phyloP scores from a whole-genome alignment of 2,888 invertebrate genomes.

The Chloromyia formosa region DNA sequence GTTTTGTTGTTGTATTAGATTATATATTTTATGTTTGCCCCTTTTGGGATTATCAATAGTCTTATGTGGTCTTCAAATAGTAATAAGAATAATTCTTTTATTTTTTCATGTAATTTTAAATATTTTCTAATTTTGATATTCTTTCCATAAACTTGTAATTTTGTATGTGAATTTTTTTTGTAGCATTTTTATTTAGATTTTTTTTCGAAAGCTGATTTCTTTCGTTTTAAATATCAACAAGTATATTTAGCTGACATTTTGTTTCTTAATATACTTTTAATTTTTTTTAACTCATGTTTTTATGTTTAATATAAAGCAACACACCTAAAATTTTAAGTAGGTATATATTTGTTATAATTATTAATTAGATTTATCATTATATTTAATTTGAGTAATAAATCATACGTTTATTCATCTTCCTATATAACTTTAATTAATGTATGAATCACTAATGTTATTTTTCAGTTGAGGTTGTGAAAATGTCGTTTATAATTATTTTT shows the following conservation, averaged over 20 bases:
- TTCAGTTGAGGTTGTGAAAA: background rate
- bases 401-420: background rate
- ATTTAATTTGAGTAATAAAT: background rate
- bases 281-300: conserved; percentile 5
- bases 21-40: background rate
- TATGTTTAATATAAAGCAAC: conserved; percentile 13
- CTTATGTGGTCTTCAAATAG: background rate
- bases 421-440: background rate
- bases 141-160: background rate
- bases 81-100: conserved; percentile 3
- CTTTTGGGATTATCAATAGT: background rate
- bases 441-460: conserved; percentile 1
- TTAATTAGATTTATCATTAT: conserved; percentile 1
- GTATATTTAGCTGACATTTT: background rate
- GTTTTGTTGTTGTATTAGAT: background rate
- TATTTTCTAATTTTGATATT: conserved; percentile 30
- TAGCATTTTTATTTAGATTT: background rate
- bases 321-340: conserved; percentile 5
- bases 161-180: background rate
- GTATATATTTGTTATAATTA: background rate
- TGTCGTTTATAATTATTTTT: background rate
- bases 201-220: background rate
- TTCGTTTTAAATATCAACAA: background rate
- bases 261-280: background rate
- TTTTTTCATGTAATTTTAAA: background rate